phyloP scores from a whole-genome alignment of 2,888 invertebrate species.

The Microctonus hyperodae region DNA sequence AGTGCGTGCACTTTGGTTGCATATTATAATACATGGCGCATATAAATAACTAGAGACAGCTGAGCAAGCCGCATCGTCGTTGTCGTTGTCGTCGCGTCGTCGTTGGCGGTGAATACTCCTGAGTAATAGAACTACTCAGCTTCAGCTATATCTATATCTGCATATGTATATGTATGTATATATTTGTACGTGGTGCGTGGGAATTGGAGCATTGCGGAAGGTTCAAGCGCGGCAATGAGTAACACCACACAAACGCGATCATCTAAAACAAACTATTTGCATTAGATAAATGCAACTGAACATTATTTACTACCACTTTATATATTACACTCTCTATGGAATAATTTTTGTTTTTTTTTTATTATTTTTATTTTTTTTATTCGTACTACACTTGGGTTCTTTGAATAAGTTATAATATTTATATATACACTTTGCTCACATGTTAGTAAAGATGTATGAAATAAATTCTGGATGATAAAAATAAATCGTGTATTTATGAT shows the following conservation, averaged over 20 bases:
- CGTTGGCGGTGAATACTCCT: neutral
- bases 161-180: no score
- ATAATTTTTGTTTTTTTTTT: no score
- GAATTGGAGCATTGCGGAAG: constrained; percentile 54
- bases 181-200: constrained; percentile 49
- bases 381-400: no score
- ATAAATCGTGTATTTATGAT: neutral
- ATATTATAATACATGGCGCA: neutral
- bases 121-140: neutral
- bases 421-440: no score
- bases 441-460: no score
- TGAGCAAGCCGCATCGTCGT: neutral
- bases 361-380: no score
- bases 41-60: constrained; percentile 24
- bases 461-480: neutral
- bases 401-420: no score
- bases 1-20: constrained; percentile 19
- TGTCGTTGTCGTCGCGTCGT: neutral
- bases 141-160: no score
- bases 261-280: neutral
- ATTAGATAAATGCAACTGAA: neutral
- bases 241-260: neutral
- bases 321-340: neutral
- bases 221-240: constrained; percentile 33
- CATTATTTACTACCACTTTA: neutral